These are phyloP conservation scores for Podocnemis expansa DNA, from an alignment of 2,113 vertebrate genomes.

Conservation along the genomic window DNA sequence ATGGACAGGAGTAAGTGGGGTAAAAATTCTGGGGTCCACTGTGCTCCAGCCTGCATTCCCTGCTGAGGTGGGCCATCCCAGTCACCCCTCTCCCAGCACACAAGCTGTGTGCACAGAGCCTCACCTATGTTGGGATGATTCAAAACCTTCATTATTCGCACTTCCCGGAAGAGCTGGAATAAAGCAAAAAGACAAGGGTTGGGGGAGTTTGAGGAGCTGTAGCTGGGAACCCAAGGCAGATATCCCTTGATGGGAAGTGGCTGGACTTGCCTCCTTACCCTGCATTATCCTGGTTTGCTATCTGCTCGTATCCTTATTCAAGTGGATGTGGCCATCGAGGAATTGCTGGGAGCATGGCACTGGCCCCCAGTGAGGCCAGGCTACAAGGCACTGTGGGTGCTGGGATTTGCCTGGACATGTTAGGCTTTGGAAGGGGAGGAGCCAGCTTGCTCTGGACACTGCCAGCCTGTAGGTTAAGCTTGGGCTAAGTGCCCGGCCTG, in stretches of 20 bases:
- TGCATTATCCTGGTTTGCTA: not conserved
- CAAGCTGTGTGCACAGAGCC: not conserved
- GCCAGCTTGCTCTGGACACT: not conserved
- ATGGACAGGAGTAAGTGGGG: too few relatives aligned
- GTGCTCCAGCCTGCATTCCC: not conserved
- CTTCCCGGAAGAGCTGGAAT: constrained; percentile 91
- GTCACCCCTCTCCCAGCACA: not conserved
- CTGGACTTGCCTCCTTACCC: not conserved
- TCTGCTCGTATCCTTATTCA: not conserved
- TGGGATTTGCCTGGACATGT: not conserved
- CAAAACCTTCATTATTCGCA: constrained; percentile 96
- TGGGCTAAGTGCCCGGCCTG: not conserved
- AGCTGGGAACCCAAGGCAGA: not conserved
- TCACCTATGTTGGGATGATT: constrained; percentile 98
- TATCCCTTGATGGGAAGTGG: not conserved
- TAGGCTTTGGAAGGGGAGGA: not conserved
- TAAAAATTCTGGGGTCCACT: too few relatives aligned
- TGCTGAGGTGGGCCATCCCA: not conserved
- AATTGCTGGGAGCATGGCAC: not conserved
- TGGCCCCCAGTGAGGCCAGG: not conserved
- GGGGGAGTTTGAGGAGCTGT: not conserved
- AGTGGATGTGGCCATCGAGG: not conserved
- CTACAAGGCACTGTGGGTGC: not conserved
- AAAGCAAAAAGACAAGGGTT: not conserved
- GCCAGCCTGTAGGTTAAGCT: not conserved